Evolutionary conservation across 2,113 vertebrate species (phyloP), one percentile per base, ranked within the genome.

Genomic region (Eudorcas thomsonii): DNA sequence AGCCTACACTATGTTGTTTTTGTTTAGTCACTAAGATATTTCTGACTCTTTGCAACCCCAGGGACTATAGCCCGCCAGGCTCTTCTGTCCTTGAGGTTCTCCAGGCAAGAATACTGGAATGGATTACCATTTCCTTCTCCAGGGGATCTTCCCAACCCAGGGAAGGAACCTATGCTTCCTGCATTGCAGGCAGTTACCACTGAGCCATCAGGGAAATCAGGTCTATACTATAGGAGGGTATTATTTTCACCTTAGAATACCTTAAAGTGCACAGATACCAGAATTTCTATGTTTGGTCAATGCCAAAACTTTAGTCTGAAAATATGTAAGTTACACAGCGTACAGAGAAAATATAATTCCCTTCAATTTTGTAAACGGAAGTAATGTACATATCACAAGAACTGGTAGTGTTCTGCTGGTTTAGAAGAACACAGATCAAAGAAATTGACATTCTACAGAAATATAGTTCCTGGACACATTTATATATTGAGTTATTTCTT

Each of bases 401-500:
- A 93, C 3, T 82, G 78, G 80, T 13, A 90, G 67, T 82, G 50
- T 87, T 97, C 90, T 97, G 21, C 93, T 97, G 88, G 52, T 86
- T 90, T 95, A 96, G 84, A 96, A 96, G 90, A 95, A 97, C 12
- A 77, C 15, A 97, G 74, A 90, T 97, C 86, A 96, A 88, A 19
- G 11, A 88, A 95, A 98, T 23, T 59, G 48, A 89, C 1, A 33
- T 55, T 94, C 96, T 97, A 97, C 48, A 93, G 95, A 98, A 96
- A 96, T 10, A 64, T 52, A 94, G 67, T 85, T 97, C 48, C 91
- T 74, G 74, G 95, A 94, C 78, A 98, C 92, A 92, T 97, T 94
- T 97, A 96, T 90, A 60, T 84, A 88, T 55, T 36, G 71, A 90
- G 21, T 59, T 30, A 0, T 71, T 96, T 93, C 95, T 93, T 55